Conservation (phyloP, 2,888 invertebrate species). For the Alitta virens region DNA sequence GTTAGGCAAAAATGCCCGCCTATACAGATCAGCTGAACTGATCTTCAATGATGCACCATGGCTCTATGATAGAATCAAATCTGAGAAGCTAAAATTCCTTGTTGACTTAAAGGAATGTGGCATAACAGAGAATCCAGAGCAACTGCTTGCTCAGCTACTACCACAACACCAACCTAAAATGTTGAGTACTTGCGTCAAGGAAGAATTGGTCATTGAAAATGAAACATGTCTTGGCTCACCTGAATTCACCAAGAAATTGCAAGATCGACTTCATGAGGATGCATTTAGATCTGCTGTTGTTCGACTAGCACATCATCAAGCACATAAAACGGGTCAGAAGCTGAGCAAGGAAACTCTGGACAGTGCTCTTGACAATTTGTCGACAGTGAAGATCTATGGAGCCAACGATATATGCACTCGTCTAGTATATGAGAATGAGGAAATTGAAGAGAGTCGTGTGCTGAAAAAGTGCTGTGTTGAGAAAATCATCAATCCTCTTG, state of each 20-base stretch:
- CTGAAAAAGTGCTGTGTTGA: constrained; percentile 26
- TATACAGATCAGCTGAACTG: constrained; percentile 18
- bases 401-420: constrained; percentile 22
- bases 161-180: constrained; percentile 25
- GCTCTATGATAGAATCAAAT: constrained; percentile 25
- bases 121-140: constrained; percentile 15
- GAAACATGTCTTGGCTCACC: neutral
- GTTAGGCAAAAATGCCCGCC: constrained; percentile 20
- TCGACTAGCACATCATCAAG: constrained; percentile 23
- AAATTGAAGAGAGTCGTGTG: constrained; percentile 21
- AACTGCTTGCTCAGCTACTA: constrained; percentile 25
- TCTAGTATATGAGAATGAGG: constrained; percentile 16
- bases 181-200: constrained; percentile 30
- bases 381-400: constrained; percentile 22
- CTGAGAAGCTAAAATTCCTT: constrained; percentile 23
- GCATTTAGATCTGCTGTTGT: constrained; percentile 21
- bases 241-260: constrained; percentile 21
- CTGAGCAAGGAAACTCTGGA: constrained; percentile 16
- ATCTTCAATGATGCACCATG: constrained; percentile 29
- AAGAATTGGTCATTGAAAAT: constrained; percentile 22
- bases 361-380: constrained; percentile 20
- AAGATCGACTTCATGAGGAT: constrained; percentile 15
- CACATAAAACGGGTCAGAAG: constrained; percentile 13
- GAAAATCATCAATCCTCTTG: neutral
- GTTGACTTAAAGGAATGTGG: constrained; percentile 24